Conservation (phyloP, 2,888 invertebrate genomes). For the Disparrhopalites patrizii region DNA sequence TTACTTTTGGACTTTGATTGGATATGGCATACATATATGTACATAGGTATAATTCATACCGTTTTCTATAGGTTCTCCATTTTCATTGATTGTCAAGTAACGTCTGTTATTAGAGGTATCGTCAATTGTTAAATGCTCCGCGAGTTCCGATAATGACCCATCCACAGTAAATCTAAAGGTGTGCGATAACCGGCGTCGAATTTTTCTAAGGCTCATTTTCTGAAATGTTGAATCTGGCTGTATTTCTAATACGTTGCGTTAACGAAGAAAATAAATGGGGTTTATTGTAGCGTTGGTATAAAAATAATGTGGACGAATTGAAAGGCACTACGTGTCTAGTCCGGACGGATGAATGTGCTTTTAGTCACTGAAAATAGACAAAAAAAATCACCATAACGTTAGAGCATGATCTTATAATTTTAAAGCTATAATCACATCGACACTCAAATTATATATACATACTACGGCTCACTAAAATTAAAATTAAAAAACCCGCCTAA, state of each 20-base stretch:
- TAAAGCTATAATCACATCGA: not conserved
- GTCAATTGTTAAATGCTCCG: conserved; percentile 50
- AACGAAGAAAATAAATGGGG: not conserved
- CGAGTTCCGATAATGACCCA: conserved; percentile 49
- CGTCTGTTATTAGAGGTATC: conserved; percentile 47
- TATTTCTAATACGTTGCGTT: too few relatives aligned
- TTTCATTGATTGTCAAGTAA: conserved; percentile 46
- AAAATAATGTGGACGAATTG: conserved; percentile 1
- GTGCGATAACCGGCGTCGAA: conserved; percentile 50
- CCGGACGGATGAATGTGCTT: conserved; percentile 11
- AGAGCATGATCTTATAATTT: too few relatives aligned
- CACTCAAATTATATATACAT: not conserved
- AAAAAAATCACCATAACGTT: not conserved
- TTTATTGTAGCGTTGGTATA: not conserved
- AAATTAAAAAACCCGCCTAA: too few relatives aligned
- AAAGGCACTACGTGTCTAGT: conserved; percentile 14
- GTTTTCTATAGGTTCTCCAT: conserved; percentile 45
- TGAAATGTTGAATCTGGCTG: not conserved
- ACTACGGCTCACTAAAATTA: not conserved
- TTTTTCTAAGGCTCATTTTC: conserved; percentile 49
- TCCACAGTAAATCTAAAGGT: conserved; percentile 50
- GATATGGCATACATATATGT: not conserved
- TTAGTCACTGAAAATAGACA: conserved; percentile 11
- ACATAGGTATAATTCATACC: conserved; percentile 30
- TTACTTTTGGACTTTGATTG: too few relatives aligned